Evolutionary conservation across 2,888 invertebrate species (phyloP).

Genomic region (Orchesellides sinensis): DNA sequence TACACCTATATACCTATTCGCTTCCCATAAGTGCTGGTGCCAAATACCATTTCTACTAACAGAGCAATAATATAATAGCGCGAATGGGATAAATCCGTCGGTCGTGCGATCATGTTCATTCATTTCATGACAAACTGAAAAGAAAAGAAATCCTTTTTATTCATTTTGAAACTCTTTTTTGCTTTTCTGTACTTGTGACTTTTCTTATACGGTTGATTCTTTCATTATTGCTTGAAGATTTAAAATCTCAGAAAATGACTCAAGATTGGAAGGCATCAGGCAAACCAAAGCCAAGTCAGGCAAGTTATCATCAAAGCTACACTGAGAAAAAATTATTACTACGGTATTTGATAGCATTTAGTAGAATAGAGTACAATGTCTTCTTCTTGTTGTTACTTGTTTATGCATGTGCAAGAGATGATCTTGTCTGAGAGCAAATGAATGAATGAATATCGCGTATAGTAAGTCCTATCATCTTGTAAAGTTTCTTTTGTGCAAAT

Average conservation of each 20-base stretch:
- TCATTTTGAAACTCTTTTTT: constrained; percentile 3
- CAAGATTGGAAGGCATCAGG: constrained; percentile 11
- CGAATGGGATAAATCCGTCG: constrained; percentile 6
- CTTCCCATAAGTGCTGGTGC: neutral
- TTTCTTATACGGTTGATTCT: constrained; percentile 12
- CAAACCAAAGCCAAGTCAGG: neutral
- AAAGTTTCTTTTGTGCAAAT: constrained; percentile 29
- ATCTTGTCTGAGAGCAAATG: neutral
- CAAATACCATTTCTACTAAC: neutral
- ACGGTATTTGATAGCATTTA: constrained; percentile 10
- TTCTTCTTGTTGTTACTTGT: constrained; percentile 1
- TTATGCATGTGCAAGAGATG: constrained; percentile 5
- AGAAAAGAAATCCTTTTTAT: neutral
- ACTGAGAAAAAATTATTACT: neutral
- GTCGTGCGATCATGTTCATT: constrained; percentile 12
- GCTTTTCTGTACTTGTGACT: constrained; percentile 27
- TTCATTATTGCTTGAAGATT: constrained; percentile 25
- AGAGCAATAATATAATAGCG: neutral
- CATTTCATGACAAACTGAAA: constrained; percentile 4
- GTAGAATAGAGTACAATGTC: neutral
- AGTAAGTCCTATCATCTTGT: constrained; percentile 19
- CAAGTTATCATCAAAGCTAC: neutral
- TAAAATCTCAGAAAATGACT: constrained; percentile 21
- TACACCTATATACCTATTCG: no score
- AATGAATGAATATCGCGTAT: constrained; percentile 27